Evolutionary conservation across 2,797 vertebrate genomes (phyloP).

Genomic region (Taenioides sp.): DNA sequence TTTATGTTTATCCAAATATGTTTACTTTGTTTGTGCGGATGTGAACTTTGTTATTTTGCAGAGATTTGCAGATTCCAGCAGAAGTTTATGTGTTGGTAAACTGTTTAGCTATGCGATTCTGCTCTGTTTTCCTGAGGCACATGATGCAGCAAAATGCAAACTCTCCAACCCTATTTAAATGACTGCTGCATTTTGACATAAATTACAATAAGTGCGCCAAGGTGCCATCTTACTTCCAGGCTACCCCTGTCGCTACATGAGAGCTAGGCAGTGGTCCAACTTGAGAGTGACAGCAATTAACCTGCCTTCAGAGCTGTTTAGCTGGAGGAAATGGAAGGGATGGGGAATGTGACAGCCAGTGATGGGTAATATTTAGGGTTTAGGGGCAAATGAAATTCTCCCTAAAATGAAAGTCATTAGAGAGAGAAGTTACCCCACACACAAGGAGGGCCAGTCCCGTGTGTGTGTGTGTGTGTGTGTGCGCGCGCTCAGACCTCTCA

Average conservation of each 20-base stretch:
- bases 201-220: conserved; percentile 71
- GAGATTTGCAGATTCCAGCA: conserved; percentile 1
- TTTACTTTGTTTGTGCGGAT: conserved; percentile 4
- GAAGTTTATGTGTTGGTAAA: conserved; percentile 43
- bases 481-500: conserved; percentile 26
- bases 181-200: conserved; percentile 67
- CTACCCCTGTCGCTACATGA: conserved; percentile 67
- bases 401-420: conserved; percentile 78
- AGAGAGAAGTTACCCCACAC: conserved; percentile 67
- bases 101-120: conserved; percentile 63
- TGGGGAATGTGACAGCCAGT: conserved; percentile 98
- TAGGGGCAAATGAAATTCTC: conserved; percentile 96
- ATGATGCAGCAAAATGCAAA: conserved; percentile 71
- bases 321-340: conserved; percentile 96
- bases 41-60: conserved; percentile 23
- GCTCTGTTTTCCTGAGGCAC: conserved; percentile 46
- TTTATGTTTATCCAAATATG: conserved; percentile 16
- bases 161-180: conserved; percentile 58
- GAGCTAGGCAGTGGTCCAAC: conserved; percentile 93
- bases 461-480: conserved; percentile 24
- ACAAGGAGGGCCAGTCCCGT: conserved; percentile 59
- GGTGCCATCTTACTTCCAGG: conserved; percentile 69
- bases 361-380: conserved; percentile 96
- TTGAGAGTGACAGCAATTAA: conserved; percentile 99
- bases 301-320: conserved; percentile 90